Conservation (phyloP, 1,140 invertebrate genomes). For the Saccostrea echinata region DNA sequence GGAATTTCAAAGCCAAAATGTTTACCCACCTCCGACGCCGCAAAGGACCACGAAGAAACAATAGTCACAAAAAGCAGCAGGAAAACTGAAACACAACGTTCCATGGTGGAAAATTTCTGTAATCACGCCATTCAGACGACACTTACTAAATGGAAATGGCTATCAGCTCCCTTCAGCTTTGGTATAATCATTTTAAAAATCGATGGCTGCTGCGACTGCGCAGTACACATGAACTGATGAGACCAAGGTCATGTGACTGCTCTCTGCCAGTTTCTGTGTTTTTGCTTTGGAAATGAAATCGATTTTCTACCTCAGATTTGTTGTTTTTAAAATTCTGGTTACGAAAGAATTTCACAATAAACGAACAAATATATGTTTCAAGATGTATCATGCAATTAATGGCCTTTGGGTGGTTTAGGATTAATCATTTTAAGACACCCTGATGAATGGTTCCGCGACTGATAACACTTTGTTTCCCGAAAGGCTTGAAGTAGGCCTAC, state of each 20-base stretch:
- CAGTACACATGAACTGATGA: background rate
- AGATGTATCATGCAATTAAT: background rate
- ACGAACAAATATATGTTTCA: background rate
- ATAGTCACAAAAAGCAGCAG: background rate
- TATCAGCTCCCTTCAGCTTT: background rate
- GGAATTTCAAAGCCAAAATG: no score
- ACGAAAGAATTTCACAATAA: constrained; percentile 12
- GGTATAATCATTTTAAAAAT: constrained; percentile 24
- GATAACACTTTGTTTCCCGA: background rate
- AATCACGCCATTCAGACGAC: background rate
- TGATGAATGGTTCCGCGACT: background rate
- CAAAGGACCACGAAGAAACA: background rate
- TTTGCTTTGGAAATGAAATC: background rate
- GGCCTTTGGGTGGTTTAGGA: background rate
- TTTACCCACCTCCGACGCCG: background rate
- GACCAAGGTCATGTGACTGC: background rate
- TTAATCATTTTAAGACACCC: background rate
- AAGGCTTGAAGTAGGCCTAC: background rate
- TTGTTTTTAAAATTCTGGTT: background rate
- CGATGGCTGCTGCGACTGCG: background rate
- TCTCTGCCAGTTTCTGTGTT: background rate
- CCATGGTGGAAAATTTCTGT: background rate
- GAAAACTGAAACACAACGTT: constrained; percentile 28
- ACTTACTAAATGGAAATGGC: constrained; percentile 1
- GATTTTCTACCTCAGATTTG: background rate